Evolutionary conservation across 2,888 invertebrate species (phyloP).

Genomic region (Eupithecia vulgata): DNA sequence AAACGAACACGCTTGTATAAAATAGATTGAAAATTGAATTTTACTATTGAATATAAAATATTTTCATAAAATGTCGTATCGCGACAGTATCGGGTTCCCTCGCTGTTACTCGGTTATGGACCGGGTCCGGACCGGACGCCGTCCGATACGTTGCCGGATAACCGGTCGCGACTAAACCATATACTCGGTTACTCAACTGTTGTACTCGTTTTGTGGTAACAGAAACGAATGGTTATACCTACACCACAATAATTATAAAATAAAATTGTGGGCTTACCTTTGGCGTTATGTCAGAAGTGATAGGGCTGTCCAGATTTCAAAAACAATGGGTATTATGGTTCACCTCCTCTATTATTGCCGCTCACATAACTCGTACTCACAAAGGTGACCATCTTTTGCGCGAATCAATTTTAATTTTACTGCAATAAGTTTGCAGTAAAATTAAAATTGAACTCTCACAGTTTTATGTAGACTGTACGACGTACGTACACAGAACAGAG

Average conservation of each 20-base stretch:
- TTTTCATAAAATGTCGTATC: slow-evolving; percentile 3
- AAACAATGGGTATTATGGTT: neutral
- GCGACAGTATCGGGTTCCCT: slow-evolving; percentile 7
- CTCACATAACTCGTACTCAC: neutral
- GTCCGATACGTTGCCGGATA: slow-evolving; percentile 4
- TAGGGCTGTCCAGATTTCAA: neutral
- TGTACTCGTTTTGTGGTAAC: neutral
- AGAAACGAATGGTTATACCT: neutral
- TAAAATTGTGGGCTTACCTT: neutral
- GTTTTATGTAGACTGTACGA: neutral
- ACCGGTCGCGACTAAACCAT: neutral
- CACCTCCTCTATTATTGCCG: neutral
- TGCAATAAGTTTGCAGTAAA: no score
- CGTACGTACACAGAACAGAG: neutral
- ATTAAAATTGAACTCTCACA: neutral
- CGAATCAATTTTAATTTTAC: neutral
- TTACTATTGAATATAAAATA: slow-evolving; percentile 11
- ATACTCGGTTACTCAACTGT: neutral
- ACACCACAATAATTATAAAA: neutral
- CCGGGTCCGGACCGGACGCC: slow-evolving; percentile 17
- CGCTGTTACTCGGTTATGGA: slow-evolving; percentile 16
- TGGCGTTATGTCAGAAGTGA: neutral
- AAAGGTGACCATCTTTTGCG: neutral
- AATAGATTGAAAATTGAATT: neutral
- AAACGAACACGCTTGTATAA: neutral